Evolutionary conservation across 2,797 vertebrate genomes (phyloP).

Genomic region (Onychomys leucogaster): DNA sequence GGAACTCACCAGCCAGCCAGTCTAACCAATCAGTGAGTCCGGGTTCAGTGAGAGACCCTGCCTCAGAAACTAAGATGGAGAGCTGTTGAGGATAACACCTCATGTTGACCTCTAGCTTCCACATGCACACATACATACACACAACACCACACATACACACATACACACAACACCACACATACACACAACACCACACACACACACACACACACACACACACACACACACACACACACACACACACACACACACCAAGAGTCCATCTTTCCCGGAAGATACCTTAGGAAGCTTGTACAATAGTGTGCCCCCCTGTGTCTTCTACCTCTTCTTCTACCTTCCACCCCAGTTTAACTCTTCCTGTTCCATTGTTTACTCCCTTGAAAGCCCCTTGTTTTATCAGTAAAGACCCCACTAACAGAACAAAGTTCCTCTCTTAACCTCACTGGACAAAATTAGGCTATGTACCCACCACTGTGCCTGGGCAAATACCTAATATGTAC

Average conservation of each 20-base stretch:
- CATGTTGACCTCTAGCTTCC: not conserved
- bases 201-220: no score
- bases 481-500: not conserved
- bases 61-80: not conserved
- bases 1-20: not conserved
- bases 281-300: not conserved
- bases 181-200: no score
- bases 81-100: not conserved
- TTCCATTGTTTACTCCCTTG: not conserved
- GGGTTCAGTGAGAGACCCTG: not conserved
- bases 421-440: not conserved
- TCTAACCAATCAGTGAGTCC: not conserved
- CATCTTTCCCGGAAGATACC: not conserved
- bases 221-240: not conserved
- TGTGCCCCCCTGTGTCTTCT: not conserved
- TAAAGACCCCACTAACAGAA: not conserved
- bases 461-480: not conserved
- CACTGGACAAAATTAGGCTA: not conserved
- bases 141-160: not conserved
- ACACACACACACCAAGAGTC: not conserved
- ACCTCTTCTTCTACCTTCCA: not conserved
- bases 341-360: not conserved
- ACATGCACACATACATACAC: not conserved
- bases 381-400: not conserved
- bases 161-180: no score